phyloP scores from a whole-genome alignment of 2,888 invertebrate genomes.

The Eristalinus sepulchralis region DNA sequence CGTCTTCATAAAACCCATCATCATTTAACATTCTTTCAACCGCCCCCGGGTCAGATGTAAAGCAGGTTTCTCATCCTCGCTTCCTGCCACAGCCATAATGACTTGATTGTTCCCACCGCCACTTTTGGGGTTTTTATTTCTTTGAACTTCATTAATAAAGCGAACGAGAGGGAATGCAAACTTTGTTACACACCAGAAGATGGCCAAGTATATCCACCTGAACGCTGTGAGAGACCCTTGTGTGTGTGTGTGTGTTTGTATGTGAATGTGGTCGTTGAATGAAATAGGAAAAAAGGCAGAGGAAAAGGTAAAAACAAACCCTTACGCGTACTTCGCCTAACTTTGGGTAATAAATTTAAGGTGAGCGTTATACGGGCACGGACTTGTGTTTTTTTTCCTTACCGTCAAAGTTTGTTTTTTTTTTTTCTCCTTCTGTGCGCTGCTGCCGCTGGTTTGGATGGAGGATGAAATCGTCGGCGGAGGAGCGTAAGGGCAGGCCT shows the following conservation, averaged over 20 bases:
- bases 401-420: constrained; percentile 9
- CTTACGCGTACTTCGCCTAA: constrained; percentile 37
- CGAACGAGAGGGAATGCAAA: constrained; percentile 50
- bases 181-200: constrained; percentile 30
- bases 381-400: constrained; percentile 1
- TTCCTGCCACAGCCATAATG: constrained; percentile 29
- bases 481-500: background rate
- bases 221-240: background rate
- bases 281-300: background rate
- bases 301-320: constrained; percentile 40
- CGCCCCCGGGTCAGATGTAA: constrained; percentile 17
- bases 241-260: background rate
- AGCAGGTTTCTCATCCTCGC: background rate
- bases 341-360: constrained; percentile 64
- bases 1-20: constrained; percentile 55
- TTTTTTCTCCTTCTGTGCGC: constrained; percentile 45
- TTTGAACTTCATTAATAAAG: constrained; percentile 67
- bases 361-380: constrained; percentile 6
- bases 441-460: constrained; percentile 4
- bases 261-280: background rate
- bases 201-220: constrained; percentile 27
- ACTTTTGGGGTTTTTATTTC: constrained; percentile 44
- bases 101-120: constrained; percentile 45
- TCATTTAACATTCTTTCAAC: constrained; percentile 54
- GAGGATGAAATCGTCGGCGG: background rate